Percentiles rank a stretch among this genome's conserved stretches.
These are phyloP conservation scores for Phaedon cochleariae DNA, from an alignment of 2,888 invertebrate genomes.

Conservation along the genomic window DNA sequence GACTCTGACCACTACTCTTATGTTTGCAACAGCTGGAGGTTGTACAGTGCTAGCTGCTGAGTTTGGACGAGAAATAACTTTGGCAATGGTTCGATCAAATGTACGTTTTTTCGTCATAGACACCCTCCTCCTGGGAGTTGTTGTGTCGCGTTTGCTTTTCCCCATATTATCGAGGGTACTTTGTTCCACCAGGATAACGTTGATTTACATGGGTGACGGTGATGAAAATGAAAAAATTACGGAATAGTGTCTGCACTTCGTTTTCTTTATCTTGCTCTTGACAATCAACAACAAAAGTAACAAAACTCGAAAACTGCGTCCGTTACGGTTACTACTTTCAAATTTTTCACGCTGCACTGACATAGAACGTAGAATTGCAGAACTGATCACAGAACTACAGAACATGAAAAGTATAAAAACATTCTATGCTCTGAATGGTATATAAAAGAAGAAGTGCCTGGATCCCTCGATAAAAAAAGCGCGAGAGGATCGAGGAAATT, in stretches of 20 bases:
- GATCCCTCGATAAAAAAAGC: no score
- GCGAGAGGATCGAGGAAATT: no score
- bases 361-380: no score
- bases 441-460: no score
- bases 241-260: background rate
- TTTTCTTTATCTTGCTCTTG: background rate
- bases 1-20: constrained; percentile 85
- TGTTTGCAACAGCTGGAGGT: constrained; percentile 62
- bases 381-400: no score
- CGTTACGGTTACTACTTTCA: background rate
- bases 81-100: constrained; percentile 30
- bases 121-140: constrained; percentile 35
- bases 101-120: constrained; percentile 28
- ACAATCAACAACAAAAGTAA: background rate
- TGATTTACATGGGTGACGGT: background rate
- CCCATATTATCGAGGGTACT: constrained; percentile 31
- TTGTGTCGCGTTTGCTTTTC: constrained; percentile 38
- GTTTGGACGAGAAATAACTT: constrained; percentile 36
- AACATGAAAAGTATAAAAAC: no score
- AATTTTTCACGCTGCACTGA: no score
- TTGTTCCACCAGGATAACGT: background rate
- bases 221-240: background rate
- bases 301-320: background rate
- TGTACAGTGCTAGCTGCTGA: constrained; percentile 17
- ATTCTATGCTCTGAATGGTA: no score